Evolutionary conservation across 2,797 vertebrate genomes (phyloP), one percentile per base, ranked within the genome.

Genomic region (Anas capensis): DNA sequence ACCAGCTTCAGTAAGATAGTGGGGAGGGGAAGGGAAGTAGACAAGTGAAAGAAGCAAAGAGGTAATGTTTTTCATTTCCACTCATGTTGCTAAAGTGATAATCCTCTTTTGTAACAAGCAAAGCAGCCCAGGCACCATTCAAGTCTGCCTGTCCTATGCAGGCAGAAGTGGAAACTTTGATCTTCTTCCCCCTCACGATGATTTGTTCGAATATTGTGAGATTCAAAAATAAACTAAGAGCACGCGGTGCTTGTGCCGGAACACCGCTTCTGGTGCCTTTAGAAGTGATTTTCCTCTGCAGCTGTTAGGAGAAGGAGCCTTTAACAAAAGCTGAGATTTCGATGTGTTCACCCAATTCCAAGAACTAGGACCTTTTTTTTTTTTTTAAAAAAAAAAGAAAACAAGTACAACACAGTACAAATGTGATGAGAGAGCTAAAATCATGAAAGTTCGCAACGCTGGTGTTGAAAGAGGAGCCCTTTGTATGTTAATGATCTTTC

Each of bases 401-500:
- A n/a, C 21, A 17, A 75, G 44, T 10, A 38, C 80, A 64, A 60
- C 13, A 2, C 48, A 72, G 82, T 77, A 68, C 33, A 27, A 95
- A 84, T 87, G 56, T 14, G 79, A 82, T 82, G 83, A 94, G 86
- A 75, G 82, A 90, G 54, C 57, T 79, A 68, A 88, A 78, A 26
- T 48, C 79, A 65, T 17, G 49, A 46, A 62, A 78, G 84, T 31
- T 86, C 0, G 5, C 77, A 68, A 49, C 0, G 10, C 64, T 82
- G 76, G 87, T 94, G 94, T 85, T 95, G 90, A 90, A 92, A 94
- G 92, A 88, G 77, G 57, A 94, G 77, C 68, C 72, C 87, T 92
- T 94, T 91, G 87, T 88, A 94, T 91, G 90, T 62, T 92, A 95
- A 94, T 90, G 66, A 90, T 92, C 83, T 75, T 85, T 84, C 79